Evolutionary conservation across 2,113 vertebrate species (phyloP).

Genomic region (Hippocampus guttulatus): DNA sequence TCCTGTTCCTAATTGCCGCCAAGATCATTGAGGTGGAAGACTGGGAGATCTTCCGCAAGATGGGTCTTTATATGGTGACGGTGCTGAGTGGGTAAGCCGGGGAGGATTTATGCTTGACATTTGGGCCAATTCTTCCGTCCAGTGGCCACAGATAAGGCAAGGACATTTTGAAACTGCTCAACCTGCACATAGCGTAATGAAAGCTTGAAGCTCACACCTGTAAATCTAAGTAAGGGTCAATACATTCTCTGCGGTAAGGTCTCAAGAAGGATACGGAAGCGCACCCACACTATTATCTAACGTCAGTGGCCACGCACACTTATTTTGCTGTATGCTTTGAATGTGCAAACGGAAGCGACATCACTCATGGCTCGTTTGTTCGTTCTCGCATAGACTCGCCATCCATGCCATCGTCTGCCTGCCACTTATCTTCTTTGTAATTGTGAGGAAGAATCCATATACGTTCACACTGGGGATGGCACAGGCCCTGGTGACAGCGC

Average conservation of each 20-base stretch:
- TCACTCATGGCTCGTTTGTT: background rate
- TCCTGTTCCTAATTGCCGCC: constrained; percentile 93
- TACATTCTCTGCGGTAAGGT: constrained; percentile 40
- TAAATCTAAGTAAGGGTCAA: constrained; percentile 52
- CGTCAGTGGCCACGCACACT: constrained; percentile 6
- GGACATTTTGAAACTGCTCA: constrained; percentile 71
- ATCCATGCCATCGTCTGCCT: constrained; percentile 85
- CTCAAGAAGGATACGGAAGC: background rate
- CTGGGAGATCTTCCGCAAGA: constrained; percentile 97
- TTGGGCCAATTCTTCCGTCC: constrained; percentile 37
- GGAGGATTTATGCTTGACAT: constrained; percentile 60
- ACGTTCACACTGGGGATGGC: constrained; percentile 90
- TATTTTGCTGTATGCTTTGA: no score
- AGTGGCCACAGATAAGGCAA: constrained; percentile 65
- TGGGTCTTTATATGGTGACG: constrained; percentile 97
- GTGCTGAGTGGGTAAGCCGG: constrained; percentile 89
- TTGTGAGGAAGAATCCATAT: constrained; percentile 93
- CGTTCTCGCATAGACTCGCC: constrained; percentile 76
- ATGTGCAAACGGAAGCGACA: constrained; percentile 3
- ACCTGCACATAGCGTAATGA: constrained; percentile 65
- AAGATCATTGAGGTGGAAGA: constrained; percentile 97
- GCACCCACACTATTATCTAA: background rate
- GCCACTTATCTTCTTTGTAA: constrained; percentile 85
- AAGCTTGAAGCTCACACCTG: constrained; percentile 42
- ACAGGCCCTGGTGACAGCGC: constrained; percentile 88